Percentiles rank a stretch among this genome's conserved stretches.
Conservation (phyloP, 2,888 invertebrate species). For the Eutolmus rufibarbis region DNA sequence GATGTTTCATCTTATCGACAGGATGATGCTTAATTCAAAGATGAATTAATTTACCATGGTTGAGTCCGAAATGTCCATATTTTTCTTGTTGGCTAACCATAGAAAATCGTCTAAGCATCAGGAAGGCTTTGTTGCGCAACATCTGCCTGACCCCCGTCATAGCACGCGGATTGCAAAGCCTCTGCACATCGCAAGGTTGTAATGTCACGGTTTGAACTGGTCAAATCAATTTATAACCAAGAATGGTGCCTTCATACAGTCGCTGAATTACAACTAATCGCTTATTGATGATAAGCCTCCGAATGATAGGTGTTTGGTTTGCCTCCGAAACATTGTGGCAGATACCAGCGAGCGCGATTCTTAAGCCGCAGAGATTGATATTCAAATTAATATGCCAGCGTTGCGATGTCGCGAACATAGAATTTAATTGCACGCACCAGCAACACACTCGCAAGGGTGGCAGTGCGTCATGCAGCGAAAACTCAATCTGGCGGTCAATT, state of each 20-base stretch:
- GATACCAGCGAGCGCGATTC: slow-evolving; percentile 1
- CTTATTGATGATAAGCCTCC: slow-evolving; percentile 6
- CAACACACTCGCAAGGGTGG: slow-evolving; percentile 2
- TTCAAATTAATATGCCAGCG: slow-evolving; percentile 21
- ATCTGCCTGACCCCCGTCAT: background rate
- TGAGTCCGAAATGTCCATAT: background rate
- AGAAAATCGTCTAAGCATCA: background rate
- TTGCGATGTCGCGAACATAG: slow-evolving; percentile 18
- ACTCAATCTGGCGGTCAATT: background rate
- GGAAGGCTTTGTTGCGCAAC: slow-evolving; percentile 16
- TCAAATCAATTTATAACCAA: slow-evolving; percentile 31
- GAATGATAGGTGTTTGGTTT: slow-evolving; percentile 1
- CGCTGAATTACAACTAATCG: slow-evolving; percentile 14
- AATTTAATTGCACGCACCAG: background rate
- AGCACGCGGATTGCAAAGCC: background rate
- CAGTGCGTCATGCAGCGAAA: slow-evolving; percentile 20
- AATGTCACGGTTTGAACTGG: slow-evolving; percentile 38
- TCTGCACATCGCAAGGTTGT: background rate
- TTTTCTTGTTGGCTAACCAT: background rate
- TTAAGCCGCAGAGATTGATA: background rate
- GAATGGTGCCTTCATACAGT: background rate
- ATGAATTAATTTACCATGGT: background rate
- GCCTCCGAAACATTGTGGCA: slow-evolving; percentile 24
- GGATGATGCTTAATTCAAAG: background rate
- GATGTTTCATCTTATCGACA: background rate